A percentile compares a stretch with the other conserved stretches of the same genome.
Evolutionary conservation across 1,140 invertebrate genomes (phyloP).

Genomic region (Caenorhabditis latens): DNA sequence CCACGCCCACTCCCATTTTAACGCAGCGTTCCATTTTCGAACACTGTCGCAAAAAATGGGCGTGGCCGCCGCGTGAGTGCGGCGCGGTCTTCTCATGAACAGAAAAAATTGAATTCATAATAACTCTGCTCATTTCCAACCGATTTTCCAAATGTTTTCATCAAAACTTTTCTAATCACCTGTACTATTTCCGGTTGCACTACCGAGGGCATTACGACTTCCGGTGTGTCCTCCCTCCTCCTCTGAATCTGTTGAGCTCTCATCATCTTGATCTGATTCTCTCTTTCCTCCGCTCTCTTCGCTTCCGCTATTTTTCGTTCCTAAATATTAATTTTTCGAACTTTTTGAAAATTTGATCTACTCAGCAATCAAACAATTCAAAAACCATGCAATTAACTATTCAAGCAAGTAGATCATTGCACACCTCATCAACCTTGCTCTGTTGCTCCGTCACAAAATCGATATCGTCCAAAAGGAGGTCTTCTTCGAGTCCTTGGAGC

Average conservation of each 20-base stretch:
- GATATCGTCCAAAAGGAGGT: conserved; percentile 35
- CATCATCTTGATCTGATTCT: conserved; percentile 31
- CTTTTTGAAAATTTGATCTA: background rate
- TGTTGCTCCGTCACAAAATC: conserved; percentile 5
- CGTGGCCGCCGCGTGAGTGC: too few species aligned
- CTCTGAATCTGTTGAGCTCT: background rate
- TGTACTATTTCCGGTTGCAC: too few species aligned
- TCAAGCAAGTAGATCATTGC: background rate
- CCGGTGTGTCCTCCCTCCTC: background rate
- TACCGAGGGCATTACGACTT: background rate
- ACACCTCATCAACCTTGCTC: conserved; percentile 32
- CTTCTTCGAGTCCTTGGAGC: conserved; percentile 32
- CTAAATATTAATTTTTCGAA: background rate
- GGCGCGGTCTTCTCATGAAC: too few species aligned
- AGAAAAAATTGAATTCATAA: too few species aligned
- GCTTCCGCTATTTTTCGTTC: conserved; percentile 33
- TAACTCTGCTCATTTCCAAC: too few species aligned
- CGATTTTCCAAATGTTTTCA: too few species aligned
- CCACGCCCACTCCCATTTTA: too few species aligned
- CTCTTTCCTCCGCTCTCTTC: background rate
- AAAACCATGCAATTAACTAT: background rate
- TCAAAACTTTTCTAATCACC: too few species aligned
- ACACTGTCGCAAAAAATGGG: too few species aligned
- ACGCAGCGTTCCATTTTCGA: too few species aligned
- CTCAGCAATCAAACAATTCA: background rate